phyloP scores from a whole-genome alignment of 1,140 invertebrate species.

The Spodoptera frugiperda region DNA sequence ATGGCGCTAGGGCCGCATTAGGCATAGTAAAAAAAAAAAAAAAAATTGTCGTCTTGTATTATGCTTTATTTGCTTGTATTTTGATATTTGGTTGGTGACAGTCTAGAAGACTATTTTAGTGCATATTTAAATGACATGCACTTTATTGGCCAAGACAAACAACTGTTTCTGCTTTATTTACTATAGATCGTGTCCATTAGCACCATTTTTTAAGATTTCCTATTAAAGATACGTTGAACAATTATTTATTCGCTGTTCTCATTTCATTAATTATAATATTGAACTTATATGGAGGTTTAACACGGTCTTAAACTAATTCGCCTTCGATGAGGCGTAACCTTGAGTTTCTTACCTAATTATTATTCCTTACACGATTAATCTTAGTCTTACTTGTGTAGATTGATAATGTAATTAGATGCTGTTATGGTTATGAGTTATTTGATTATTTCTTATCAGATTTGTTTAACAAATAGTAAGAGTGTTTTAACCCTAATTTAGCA shows the following conservation, averaged over 20 bases:
- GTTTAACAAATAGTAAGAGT: too few relatives aligned
- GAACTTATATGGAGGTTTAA: conserved; percentile 13
- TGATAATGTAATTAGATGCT: background rate
- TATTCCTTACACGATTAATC: conserved; percentile 7
- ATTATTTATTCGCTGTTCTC: background rate
- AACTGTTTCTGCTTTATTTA: background rate
- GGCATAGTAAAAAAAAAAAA: too few relatives aligned
- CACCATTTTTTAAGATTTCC: background rate
- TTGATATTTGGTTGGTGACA: too few relatives aligned
- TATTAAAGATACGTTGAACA: background rate
- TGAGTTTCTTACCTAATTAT: conserved; percentile 2
- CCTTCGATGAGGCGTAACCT: background rate
- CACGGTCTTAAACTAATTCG: background rate
- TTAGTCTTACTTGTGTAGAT: background rate
- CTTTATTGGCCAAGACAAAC: too few relatives aligned
- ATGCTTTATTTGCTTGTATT: too few relatives aligned
- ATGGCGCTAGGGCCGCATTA: too few relatives aligned
- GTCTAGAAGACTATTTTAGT: too few relatives aligned
- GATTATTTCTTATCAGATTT: too few relatives aligned
- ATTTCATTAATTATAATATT: conserved; percentile 24
- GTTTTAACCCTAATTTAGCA: too few relatives aligned
- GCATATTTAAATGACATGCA: background rate
- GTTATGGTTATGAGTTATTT: too few relatives aligned
- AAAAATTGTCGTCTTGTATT: too few relatives aligned
- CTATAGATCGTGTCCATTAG: background rate